A percentile compares a stretch with the other conserved stretches of the same genome.
Evolutionary conservation across 2,113 vertebrate species (phyloP).

Genomic region (Perca schrenkii): DNA sequence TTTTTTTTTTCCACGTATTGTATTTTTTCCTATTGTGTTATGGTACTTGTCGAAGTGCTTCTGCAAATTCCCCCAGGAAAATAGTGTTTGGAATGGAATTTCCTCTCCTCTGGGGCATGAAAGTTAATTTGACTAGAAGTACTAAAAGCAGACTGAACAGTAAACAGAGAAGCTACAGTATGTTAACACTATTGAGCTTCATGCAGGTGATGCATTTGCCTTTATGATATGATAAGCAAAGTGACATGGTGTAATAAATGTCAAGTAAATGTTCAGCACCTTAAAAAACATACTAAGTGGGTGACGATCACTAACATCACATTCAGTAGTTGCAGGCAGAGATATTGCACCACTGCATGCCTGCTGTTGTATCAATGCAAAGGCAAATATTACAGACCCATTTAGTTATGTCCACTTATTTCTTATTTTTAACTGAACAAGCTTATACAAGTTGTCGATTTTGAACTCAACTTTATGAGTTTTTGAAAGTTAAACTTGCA

Average conservation of each 20-base stretch:
- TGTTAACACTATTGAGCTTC: not conserved
- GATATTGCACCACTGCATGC: not conserved
- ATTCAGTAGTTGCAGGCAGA: not conserved
- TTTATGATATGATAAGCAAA: constrained; percentile 23
- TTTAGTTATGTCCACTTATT: too few species aligned
- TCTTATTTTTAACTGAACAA: too few species aligned
- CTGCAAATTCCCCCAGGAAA: too few species aligned
- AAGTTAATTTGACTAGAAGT: not conserved
- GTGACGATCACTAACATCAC: not conserved
- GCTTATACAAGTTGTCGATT: too few species aligned
- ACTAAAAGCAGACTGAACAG: not conserved
- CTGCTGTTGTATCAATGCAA: constrained; percentile 16
- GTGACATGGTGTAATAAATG: constrained; percentile 30
- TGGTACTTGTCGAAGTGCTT: too few species aligned
- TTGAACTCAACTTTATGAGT: too few species aligned
- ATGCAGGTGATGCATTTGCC: constrained; percentile 9
- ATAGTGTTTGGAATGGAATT: too few species aligned
- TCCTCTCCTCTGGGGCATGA: not conserved
- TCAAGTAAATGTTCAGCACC: constrained; percentile 16
- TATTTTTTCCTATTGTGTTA: too few species aligned
- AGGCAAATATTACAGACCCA: too few species aligned
- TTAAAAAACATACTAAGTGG: constrained; percentile 37
- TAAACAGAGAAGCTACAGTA: not conserved
- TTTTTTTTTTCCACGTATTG: too few species aligned
- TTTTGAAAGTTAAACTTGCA: too few species aligned